Evolutionary conservation across 2,113 vertebrate species (phyloP).

Genomic region (Empidonax traillii): DNA sequence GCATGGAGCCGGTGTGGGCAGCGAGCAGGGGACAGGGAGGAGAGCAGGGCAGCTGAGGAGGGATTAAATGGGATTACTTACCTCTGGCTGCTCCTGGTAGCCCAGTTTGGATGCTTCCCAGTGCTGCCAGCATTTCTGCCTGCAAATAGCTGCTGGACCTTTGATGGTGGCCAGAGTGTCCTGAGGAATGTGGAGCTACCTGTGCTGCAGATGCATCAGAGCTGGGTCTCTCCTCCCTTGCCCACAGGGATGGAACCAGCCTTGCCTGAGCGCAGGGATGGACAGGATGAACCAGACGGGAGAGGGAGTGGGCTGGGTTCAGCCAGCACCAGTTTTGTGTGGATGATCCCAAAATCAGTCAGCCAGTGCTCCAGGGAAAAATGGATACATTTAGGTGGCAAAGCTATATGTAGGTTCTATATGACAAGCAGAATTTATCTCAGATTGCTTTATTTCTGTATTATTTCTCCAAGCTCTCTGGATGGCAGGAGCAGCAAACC

Average conservation of each 20-base stretch:
- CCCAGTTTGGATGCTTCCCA: rapidly evolving
- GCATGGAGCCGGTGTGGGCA: rapidly evolving
- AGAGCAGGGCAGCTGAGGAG: background rate
- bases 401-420: background rate
- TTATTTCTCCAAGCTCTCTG: background rate
- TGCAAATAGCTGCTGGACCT: background rate
- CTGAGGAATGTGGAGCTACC: background rate
- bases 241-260: background rate
- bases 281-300: rapidly evolving
- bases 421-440: background rate
- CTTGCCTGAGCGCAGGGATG: background rate
- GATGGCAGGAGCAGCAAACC: background rate
- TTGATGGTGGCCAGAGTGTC: background rate
- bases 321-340: background rate
- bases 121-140: background rate
- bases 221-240: background rate
- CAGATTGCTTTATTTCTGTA: background rate
- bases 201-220: background rate
- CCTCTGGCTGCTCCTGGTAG: background rate
- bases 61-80: background rate
- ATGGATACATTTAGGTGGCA: background rate
- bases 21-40: rapidly evolving
- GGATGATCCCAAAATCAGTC: background rate
- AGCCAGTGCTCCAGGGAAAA: background rate
- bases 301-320: background rate